Evolutionary conservation across 2,113 vertebrate genomes (phyloP).

Genomic region (Nesoenas mayeri): DNA sequence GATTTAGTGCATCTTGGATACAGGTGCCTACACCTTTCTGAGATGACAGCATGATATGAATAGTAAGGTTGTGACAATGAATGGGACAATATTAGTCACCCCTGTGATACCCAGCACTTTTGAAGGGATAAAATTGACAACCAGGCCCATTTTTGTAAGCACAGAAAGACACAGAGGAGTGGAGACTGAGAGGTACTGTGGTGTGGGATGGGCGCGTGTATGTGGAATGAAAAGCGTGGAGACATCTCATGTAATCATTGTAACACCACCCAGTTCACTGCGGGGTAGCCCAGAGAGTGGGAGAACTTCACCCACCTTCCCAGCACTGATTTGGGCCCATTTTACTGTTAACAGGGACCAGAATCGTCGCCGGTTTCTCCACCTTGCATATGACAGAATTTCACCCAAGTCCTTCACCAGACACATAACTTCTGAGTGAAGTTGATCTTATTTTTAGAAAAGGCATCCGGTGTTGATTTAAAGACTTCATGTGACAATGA

Average conservation of each 20-base stretch:
- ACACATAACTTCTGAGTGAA: neutral
- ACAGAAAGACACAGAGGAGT: neutral
- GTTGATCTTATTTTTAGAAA: neutral
- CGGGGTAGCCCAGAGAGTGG: neutral
- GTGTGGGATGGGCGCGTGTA: neutral
- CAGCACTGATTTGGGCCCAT: neutral
- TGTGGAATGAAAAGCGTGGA: neutral
- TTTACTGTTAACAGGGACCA: neutral
- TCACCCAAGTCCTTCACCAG: neutral
- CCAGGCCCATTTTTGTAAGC: neutral
- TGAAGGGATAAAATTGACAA: neutral
- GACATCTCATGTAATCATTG: fast-evolving
- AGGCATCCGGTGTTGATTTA: neutral
- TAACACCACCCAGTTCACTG: neutral
- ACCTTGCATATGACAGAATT: neutral
- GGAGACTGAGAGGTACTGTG: neutral
- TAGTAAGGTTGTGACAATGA: neutral
- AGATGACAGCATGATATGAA: neutral
- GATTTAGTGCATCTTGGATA: neutral
- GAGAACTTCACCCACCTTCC: neutral
- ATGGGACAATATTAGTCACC: neutral
- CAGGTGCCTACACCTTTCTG: neutral
- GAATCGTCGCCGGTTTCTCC: neutral
- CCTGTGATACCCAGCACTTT: neutral
- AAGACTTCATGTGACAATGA: neutral